phyloP scores from a whole-genome alignment of 2,113 vertebrate genomes.

The Hiodon alosoides region DNA sequence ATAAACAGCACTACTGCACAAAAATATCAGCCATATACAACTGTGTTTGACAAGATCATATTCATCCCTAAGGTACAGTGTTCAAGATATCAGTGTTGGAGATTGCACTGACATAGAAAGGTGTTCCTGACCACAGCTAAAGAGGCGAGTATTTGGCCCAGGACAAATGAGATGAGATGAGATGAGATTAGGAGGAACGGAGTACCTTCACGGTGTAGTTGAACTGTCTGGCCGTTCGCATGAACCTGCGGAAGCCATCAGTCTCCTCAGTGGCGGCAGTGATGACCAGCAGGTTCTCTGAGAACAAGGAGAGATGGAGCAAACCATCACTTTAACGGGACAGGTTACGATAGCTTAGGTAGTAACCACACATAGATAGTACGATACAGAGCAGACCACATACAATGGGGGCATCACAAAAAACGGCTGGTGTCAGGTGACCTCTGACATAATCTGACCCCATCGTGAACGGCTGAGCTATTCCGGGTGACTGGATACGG shows the following conservation, averaged over 20 bases:
- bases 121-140: neutral
- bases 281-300: slow-evolving; percentile 76
- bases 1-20: no score
- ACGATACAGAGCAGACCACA: neutral
- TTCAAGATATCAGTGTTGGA: neutral
- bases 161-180: neutral
- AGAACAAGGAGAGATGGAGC: slow-evolving; percentile 18
- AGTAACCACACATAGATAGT: neutral
- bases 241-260: slow-evolving; percentile 74
- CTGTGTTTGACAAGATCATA: no score
- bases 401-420: neutral
- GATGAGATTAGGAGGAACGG: no score
- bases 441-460: neutral
- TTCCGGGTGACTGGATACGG: neutral
- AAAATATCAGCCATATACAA: no score
- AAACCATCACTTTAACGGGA: neutral
- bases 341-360: neutral
- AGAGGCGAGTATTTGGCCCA: neutral
- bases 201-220: slow-evolving; percentile 79
- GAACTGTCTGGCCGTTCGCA: slow-evolving; percentile 67
- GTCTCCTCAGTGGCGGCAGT: slow-evolving; percentile 77
- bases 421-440: neutral
- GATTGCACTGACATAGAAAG: neutral
- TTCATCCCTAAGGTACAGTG: neutral
- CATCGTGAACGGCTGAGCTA: neutral